These are phyloP conservation scores for Chionis minor DNA, from an alignment of 2,113 vertebrate genomes.

Conservation along the genomic window DNA sequence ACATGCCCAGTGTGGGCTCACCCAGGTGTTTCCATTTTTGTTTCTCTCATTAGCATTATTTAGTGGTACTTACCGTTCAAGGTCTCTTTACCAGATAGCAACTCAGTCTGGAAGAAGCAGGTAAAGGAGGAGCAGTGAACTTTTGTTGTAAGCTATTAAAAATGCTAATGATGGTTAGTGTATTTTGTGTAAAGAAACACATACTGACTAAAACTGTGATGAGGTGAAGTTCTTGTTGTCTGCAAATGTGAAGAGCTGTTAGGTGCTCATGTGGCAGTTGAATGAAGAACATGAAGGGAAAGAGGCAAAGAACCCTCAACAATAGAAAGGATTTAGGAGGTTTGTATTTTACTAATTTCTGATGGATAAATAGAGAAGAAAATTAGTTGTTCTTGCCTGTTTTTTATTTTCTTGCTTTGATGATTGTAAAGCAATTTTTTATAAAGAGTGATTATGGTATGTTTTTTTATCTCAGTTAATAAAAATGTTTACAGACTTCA, in stretches of 20 bases:
- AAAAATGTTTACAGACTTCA: neutral
- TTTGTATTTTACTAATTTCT: neutral
- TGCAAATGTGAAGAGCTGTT: accelerated
- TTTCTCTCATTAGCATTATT: neutral
- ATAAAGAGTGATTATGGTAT: neutral
- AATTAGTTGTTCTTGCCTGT: neutral
- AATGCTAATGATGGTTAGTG: accelerated
- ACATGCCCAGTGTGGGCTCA: no score
- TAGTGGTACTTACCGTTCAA: neutral
- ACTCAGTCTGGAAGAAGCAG: neutral
- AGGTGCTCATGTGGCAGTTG: accelerated
- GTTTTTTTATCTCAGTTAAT: neutral
- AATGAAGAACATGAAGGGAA: neutral
- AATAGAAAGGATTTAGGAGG: neutral
- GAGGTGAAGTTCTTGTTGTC: neutral
- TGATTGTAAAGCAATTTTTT: neutral
- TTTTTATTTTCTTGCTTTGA: neutral
- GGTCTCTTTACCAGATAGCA: neutral
- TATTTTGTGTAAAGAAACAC: neutral
- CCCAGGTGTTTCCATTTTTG: neutral
- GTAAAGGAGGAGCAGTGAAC: accelerated
- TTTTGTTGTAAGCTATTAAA: neutral
- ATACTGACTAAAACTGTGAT: neutral
- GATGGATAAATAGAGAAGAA: neutral
- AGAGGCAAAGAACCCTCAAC: neutral